Base-by-base conservation (phyloP, 1,140 invertebrate species). In the Daktulosphaira vitifoliae region DNA sequence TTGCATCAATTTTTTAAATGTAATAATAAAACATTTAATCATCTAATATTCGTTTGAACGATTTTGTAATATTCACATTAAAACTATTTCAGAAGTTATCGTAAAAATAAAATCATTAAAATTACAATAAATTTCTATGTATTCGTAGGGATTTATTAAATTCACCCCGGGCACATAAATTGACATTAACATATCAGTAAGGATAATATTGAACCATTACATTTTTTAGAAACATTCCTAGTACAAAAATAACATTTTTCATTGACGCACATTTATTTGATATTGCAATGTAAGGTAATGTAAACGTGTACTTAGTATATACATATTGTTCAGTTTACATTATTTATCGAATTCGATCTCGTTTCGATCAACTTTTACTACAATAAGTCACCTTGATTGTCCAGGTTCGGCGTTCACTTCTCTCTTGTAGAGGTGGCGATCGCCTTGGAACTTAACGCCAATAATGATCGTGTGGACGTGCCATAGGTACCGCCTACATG, bases 301-400 rank as follows among this genome's bases (percentile, higher is more conserved):
- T 33, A 18, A 26, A 26, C 29, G 18, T 26, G 6, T 38, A 37
- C 9, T 13, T 4, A 29, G 2, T 9, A 25, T 18, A 33, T 33
- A 33, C 16, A 56, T 56, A 56, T 59, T 59, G 54, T 59, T 59
- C 8, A 33, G 39, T 44, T 50, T 56, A 42, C 42, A 44, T 56
- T 18, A 56, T 44, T 44, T 62, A 48, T 48, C 56, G 42, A 26
- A 20, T 62, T 62, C 56, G 56, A 62, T 62, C 56, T 62, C 39
- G 56, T 62, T 62, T 62, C 56, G 56, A 62, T 62, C 56, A 62
- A 62, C 56, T 62, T 62, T 62, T 62, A 62, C 56, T 42, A 59
- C 23, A 59, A 59, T 59, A 59, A 42, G 56, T 62, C 56, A 62
- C 56, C 56, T 62, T 62, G 56, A 46, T 39, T 18, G 56, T 44